Evolutionary conservation across 2,113 vertebrate species (phyloP).

Genomic region (Mesembrinibis cayennensis): DNA sequence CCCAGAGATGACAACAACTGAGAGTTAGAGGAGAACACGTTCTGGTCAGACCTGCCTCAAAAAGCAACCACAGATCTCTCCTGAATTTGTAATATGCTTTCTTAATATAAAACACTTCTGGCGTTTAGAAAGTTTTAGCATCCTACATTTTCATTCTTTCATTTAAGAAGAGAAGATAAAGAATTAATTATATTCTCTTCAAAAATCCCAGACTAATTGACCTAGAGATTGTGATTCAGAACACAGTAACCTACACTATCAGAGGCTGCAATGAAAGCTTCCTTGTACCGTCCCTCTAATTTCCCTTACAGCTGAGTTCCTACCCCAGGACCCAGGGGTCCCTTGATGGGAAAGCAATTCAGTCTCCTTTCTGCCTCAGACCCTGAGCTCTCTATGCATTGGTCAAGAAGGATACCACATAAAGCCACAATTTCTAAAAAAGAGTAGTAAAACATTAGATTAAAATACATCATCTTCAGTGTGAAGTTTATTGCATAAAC

Average conservation of each 20-base stretch:
- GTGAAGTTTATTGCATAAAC: not conserved
- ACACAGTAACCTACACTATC: not conserved
- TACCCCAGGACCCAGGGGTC: not conserved
- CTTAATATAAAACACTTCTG: not conserved
- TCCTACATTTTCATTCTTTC: not conserved
- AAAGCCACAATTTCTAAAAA: not conserved
- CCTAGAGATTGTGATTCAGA: not conserved
- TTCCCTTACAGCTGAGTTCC: not conserved
- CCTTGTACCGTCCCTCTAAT: not conserved
- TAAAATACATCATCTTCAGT: not conserved
- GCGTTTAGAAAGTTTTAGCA: not conserved
- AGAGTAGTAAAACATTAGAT: not conserved
- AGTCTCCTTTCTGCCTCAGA: not conserved
- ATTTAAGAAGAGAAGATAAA: not conserved
- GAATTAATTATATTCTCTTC: not conserved
- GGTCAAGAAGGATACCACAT: not conserved
- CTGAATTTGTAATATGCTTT: not conserved
- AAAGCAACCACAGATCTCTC: not conserved
- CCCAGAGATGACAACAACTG: not conserved
- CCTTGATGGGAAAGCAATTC: not conserved
- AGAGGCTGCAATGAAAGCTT: not conserved
- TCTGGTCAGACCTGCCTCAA: not conserved
- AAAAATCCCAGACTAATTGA: not conserved
- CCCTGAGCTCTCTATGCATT: not conserved
- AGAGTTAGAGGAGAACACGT: not conserved